These are phyloP conservation scores for Neogale vison DNA, from an alignment of 2,113 vertebrate genomes.

Conservation along the genomic window DNA sequence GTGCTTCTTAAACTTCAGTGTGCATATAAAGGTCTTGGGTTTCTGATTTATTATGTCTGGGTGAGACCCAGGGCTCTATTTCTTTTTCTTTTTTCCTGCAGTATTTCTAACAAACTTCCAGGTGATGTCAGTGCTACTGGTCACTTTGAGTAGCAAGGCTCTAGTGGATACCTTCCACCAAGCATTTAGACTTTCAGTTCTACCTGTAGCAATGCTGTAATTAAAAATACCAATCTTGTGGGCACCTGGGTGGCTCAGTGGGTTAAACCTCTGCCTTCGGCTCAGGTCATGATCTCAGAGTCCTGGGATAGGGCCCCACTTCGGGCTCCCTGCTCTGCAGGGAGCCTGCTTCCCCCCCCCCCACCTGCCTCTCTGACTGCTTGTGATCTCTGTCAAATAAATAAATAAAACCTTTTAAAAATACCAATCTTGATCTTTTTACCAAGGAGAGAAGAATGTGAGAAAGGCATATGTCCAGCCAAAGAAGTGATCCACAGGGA, in stretches of 20 bases:
- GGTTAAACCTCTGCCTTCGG: no score
- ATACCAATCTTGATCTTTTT: neutral
- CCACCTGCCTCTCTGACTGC: no score
- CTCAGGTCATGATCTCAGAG: no score
- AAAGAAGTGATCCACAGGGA: neutral
- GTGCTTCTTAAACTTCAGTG: neutral
- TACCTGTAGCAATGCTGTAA: neutral
- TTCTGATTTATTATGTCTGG: neutral
- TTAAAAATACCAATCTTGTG: neutral
- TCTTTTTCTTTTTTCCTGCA: neutral
- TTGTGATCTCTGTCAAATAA: no score
- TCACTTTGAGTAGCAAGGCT: neutral
- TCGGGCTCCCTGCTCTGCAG: no score
- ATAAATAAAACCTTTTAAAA: no score
- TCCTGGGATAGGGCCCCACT: no score
- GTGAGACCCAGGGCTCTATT: neutral
- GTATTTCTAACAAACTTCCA: neutral
- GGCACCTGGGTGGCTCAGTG: no score
- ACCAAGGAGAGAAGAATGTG: neutral
- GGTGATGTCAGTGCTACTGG: neutral
- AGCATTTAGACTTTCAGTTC: neutral
- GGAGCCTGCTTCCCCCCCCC: no score
- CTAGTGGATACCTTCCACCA: neutral
- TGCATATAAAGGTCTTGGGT: neutral
- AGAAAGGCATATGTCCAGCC: neutral